Evolutionary conservation across 1,140 invertebrate genomes (phyloP), one percentile per base, ranked within the genome.

Genomic region (Hylaeus volcanicus): DNA sequence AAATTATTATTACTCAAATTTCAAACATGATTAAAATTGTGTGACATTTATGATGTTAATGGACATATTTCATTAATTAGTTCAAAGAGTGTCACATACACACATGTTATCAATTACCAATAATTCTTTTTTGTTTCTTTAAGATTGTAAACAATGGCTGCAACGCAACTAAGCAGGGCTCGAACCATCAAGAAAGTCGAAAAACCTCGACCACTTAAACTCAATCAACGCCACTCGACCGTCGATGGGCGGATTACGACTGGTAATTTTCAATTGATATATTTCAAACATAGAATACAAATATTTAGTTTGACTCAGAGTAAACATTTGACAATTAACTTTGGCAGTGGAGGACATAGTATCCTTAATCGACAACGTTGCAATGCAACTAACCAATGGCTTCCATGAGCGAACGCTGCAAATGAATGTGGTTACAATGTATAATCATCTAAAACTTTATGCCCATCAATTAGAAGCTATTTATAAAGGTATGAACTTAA

Each of bases 381-480:
- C 95, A 55, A 94, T 94, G 87, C 94, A 95, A 88, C 94, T 96
- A 88, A 95, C 95, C 89, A 95, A 95, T 90, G 95, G 94, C 77
- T 93, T 93, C 89, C 95, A 94, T 92, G 95, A 95, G 90, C 93
- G 93, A 92, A 93, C 93, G 73, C 93, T 95, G 77, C 95, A 94
- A 89, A 93, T 93, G 82, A 95, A 94, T 90, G 94, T 96, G 61
- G 93, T 95, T 61, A 94, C 94, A 69, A 95, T 96, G 94, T 96
- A 95, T 87, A 95, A 95, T 88, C 96, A 96, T 86, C 91, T 97
- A 60, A 96, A 96, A 87, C 93, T 95, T 14, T 95, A 96, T 90
- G 96, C 96, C 78, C 95, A 95, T 76, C 95, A 97, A 88, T 93
- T 97, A 86, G 96, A 97, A 94, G 93, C 94, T 83, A 94, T 95